Evolutionary conservation across 2,113 vertebrate genomes (phyloP), one percentile per base, ranked within the genome.

Genomic region (Puma concolor): DNA sequence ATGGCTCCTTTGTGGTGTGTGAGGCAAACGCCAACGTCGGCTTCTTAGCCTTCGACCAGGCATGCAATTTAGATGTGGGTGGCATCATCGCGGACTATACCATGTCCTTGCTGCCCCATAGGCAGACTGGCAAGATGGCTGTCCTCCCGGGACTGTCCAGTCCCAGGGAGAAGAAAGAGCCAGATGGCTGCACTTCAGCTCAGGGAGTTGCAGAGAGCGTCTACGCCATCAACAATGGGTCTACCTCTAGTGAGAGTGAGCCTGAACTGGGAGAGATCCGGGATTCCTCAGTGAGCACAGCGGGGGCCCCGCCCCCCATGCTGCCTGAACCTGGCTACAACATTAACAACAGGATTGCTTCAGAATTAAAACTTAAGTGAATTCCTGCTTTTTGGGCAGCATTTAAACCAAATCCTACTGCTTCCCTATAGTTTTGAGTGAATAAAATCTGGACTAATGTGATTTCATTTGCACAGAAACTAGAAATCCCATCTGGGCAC

Each of bases 11-110:
- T 48, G 98, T 99, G 96, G 99, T 99, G 97, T 99, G 99, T 74
- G 99, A 99, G 98, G 99, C 99, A 72, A 99, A 99, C 1, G 99
- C 99, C 97, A 99, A 99, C 23, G 99, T 99, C n/a, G 99, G 99
- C 96, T 99, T 99, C 98, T 99, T 99, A 19, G 99, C 99, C 84
- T 99, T 99, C 44, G 99, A 99, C 98, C 99, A 99, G 98, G 99
- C 99, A 0, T 99, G 99, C 74, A 99, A 99, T 96, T 99, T 99
- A 97, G 99, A 99, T 15, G 99, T 99, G 97, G 99, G 99, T 0
- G 99, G 99, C 74, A 99, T 99, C 76, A 98, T 99, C 50, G 99
- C 99, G 25, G 99, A 99, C 99, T 99, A 99, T 76, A 99, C 99
- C 96, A 99, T 99, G 93, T 99, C 99, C 19, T 98, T 99, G 97